phyloP scores from a whole-genome alignment of 2,888 invertebrate genomes.

The Rhynchonema sp. region DNA sequence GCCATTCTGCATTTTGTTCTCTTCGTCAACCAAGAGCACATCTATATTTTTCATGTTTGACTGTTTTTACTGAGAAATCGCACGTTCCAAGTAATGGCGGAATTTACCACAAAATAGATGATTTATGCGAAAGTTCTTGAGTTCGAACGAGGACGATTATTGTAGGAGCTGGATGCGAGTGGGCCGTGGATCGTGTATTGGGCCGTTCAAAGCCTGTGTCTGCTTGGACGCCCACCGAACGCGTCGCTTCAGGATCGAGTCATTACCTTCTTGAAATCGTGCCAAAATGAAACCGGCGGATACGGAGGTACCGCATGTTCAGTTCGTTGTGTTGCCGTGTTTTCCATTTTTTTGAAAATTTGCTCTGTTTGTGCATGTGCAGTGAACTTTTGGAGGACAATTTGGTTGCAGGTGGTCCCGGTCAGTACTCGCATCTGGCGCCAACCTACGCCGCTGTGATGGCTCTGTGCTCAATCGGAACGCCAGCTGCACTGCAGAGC shows the following conservation, averaged over 20 bases:
- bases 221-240: slow-evolving; percentile 47
- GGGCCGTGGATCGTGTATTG: slow-evolving; percentile 93
- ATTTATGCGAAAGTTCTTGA: no score
- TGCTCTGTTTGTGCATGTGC: not conserved
- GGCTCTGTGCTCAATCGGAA: slow-evolving; percentile 69
- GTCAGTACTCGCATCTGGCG: slow-evolving; percentile 76
- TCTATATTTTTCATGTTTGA: no score
- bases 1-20: no score
- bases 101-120: no score
- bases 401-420: slow-evolving; percentile 53
- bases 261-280: slow-evolving; percentile 21
- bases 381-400: not conserved
- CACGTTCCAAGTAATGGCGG: no score
- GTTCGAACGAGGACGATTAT: no score
- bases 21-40: no score
- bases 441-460: slow-evolving; percentile 93
- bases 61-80: no score
- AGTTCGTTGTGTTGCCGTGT: no score
- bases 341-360: not conserved
- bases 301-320: no score
- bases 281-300: slow-evolving; percentile 8
- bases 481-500: slow-evolving; percentile 61
- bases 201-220: slow-evolving; percentile 70
- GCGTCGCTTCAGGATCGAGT: slow-evolving; percentile 30
- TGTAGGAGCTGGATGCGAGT: slow-evolving; percentile 68